A percentile compares a stretch with the other conserved stretches of the same genome.
These are phyloP conservation scores for Mustela nigripes DNA, from an alignment of 2,113 vertebrate genomes.

Conservation along the genomic window DNA sequence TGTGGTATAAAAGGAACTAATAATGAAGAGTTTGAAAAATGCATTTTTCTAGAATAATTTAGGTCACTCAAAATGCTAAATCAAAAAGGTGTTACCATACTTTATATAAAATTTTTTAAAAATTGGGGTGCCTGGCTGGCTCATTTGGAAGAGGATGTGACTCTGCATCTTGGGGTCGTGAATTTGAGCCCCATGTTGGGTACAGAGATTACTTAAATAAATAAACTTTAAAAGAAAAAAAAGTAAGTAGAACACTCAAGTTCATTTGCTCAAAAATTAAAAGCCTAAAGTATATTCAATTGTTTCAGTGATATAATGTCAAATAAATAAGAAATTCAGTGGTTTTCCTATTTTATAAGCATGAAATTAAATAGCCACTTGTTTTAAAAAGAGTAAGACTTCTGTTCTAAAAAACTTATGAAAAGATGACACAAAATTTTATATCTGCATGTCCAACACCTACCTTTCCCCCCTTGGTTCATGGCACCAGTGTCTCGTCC, in stretches of 20 bases:
- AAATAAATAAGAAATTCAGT: constrained; percentile 56
- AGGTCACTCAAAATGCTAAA: constrained; percentile 47
- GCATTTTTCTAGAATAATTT: constrained; percentile 24
- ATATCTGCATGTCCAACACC: constrained; percentile 24
- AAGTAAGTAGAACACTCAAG: neutral
- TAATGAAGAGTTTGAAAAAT: constrained; percentile 30
- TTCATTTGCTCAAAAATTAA: constrained; percentile 41
- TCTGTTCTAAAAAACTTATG: neutral
- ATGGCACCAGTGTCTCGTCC: constrained; percentile 97
- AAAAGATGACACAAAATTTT: constrained; percentile 14
- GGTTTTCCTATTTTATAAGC: constrained; percentile 17
- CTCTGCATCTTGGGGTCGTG: neutral
- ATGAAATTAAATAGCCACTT: constrained; percentile 11
- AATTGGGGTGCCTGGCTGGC: neutral
- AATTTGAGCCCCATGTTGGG: neutral
- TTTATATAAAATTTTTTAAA: constrained; percentile 36
- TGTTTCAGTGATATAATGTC: neutral
- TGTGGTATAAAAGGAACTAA: neutral
- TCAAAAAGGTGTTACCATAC: neutral
- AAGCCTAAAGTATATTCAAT: neutral
- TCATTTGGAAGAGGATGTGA: neutral
- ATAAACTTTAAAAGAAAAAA: neutral
- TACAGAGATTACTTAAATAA: neutral
- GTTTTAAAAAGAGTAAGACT: constrained; percentile 10
- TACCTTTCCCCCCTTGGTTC: constrained; percentile 98